A percentile compares a stretch with the other conserved stretches of the same genome.
Evolutionary conservation across 2,888 invertebrate genomes (phyloP).

Genomic region (Paralinhomoeus sp.): DNA sequence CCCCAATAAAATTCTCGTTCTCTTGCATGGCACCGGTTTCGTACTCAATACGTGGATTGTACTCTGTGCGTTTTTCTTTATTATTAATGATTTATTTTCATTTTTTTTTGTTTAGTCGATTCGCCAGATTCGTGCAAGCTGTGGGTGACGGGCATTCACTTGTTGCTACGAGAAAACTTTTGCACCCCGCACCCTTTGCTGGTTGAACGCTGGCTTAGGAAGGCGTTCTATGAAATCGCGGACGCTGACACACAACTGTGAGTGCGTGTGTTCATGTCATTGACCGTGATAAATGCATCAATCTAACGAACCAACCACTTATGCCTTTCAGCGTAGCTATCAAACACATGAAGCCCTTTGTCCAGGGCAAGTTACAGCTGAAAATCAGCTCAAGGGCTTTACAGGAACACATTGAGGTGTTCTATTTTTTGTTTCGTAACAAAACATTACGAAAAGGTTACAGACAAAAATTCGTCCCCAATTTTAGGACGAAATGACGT

Average conservation of each 20-base stretch:
- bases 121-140: slow-evolving; percentile 2
- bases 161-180: slow-evolving; percentile 5
- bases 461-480: too few relatives aligned
- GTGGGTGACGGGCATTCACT: slow-evolving; percentile 5
- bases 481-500: slow-evolving; percentile 9
- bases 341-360: slow-evolving; percentile 24
- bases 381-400: slow-evolving; percentile 18
- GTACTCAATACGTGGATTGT: slow-evolving; percentile 14
- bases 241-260: slow-evolving; percentile 3
- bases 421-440: not conserved
- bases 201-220: slow-evolving; percentile 18
- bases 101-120: slow-evolving; percentile 7
- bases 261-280: not conserved
- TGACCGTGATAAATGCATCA: too few relatives aligned
- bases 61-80: slow-evolving; percentile 8
- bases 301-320: too few relatives aligned
- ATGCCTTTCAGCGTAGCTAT: slow-evolving; percentile 13
- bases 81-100: slow-evolving; percentile 6
- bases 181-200: slow-evolving; percentile 11
- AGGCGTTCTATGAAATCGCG: slow-evolving; percentile 16
- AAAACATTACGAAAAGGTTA: too few relatives aligned
- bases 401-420: slow-evolving; percentile 21
- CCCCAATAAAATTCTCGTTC: slow-evolving; percentile 14
- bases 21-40: slow-evolving; percentile 16
- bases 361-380: slow-evolving; percentile 20